These are phyloP conservation scores for Scaptodrosophila latifasciaeformis DNA, from an alignment of 2,888 invertebrate genomes.

Conservation along the genomic window DNA sequence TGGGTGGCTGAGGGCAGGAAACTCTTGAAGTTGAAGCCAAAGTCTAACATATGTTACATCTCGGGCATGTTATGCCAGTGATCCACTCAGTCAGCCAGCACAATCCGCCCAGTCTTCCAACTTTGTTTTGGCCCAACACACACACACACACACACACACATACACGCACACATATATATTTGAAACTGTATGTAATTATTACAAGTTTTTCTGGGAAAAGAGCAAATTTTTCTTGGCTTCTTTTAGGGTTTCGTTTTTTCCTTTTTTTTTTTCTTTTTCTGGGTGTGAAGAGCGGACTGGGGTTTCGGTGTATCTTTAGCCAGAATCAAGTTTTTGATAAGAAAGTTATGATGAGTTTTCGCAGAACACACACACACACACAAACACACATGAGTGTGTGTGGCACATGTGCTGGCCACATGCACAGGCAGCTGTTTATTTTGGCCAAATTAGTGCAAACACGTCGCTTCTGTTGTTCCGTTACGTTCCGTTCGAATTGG, in stretches of 20 bases:
- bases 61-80: slow-evolving; percentile 56
- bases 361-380: slow-evolving; percentile 24
- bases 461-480: slow-evolving; percentile 54
- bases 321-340: slow-evolving; percentile 62
- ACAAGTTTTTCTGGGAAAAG: slow-evolving; percentile 61
- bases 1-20: slow-evolving; percentile 2
- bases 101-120: slow-evolving; percentile 23
- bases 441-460: slow-evolving; percentile 67
- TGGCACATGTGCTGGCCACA: slow-evolving; percentile 28
- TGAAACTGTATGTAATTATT: slow-evolving; percentile 52
- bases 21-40: slow-evolving; percentile 44
- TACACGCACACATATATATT: slow-evolving; percentile 20
- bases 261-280: slow-evolving; percentile 15
- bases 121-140: slow-evolving; percentile 24
- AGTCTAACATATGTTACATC: slow-evolving; percentile 64
- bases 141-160: slow-evolving; percentile 18
- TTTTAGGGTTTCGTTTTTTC: slow-evolving; percentile 1
- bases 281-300: slow-evolving; percentile 1
- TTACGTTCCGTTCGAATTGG: slow-evolving; percentile 27
- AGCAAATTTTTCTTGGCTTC: slow-evolving; percentile 34
- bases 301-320: slow-evolving; percentile 40
- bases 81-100: slow-evolving; percentile 24
- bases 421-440: slow-evolving; percentile 53
- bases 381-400: not conserved
- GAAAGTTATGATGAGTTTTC: slow-evolving; percentile 68